Evolutionary conservation across 2,888 invertebrate species (phyloP), one percentile per base, ranked within the genome.

Genomic region (Lasiommata megera): DNA sequence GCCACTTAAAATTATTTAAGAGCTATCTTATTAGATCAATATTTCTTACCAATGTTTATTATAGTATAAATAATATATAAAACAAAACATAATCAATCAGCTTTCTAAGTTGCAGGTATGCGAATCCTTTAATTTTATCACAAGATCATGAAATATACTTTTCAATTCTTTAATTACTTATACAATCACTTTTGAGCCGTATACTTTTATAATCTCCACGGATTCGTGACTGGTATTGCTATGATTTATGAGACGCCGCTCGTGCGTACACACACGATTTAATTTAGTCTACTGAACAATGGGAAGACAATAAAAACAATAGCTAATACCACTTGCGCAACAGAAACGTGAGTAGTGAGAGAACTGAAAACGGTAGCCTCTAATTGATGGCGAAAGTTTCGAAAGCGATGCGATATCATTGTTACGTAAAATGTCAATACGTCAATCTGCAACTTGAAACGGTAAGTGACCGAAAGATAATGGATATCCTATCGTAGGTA

Each of bases 301-400:
- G 12, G 41, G 28, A 31, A 47, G 40, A 31, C 40, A n/a, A 9
- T 51, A 56, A 9, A 55, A 57, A 41, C 55, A 53, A 61, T 56
- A 54, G 40, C 29, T 44, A 14, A 31, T 53, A 56, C 38, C 17
- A 54, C 46, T 62, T 58, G 48, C 56, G 56, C 50, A 61, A 63
- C 46, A 59, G 54, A 54, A 50, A 67, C 68, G 68, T 70, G 68
- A 67, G 62, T 11, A 16, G 37, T 12, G 63, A 60, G 62, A 60
- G 60, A 56, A 60, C 60, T 58, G 61, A 62, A 67, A 62, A 66
- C 75, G 66, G 80, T 74, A 79, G 77, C 74, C 73, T 74, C 55
- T 77, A 80, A 81, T 79, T 80, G 82, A 79, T 74, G 73, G 82
- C 71, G 83, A 84, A 84, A 84, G 84, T 84, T 79, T 74, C 67